phyloP scores from a whole-genome alignment of 2,113 vertebrate species.

The Etheostoma cragini region DNA sequence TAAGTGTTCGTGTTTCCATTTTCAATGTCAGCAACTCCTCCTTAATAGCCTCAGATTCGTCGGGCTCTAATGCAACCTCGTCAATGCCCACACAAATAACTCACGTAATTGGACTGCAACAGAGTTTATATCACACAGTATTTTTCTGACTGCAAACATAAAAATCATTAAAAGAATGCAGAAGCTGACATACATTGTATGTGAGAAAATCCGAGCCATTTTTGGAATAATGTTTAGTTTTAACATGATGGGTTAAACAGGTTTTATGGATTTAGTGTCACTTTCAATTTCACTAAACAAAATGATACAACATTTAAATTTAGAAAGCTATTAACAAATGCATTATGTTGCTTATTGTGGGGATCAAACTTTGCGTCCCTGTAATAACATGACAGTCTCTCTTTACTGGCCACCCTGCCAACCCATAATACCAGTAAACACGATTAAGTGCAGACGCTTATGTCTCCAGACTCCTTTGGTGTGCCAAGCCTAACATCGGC shows the following conservation, averaged over 20 bases:
- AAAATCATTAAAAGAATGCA: neutral
- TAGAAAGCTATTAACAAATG: constrained; percentile 14
- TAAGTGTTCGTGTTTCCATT: neutral
- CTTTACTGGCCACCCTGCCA: constrained; percentile 26
- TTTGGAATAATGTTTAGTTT: neutral
- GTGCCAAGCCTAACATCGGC: constrained; percentile 65
- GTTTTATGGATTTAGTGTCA: neutral
- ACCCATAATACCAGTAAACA: constrained; percentile 59
- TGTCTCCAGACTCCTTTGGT: constrained; percentile 49
- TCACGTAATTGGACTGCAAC: constrained; percentile 1
- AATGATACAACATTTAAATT: neutral
- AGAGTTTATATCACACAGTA: constrained; percentile 1
- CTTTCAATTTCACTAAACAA: neutral
- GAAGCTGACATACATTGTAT: neutral
- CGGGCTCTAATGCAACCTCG: neutral
- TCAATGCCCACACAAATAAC: neutral
- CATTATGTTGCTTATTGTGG: constrained; percentile 7
- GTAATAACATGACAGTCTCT: constrained; percentile 41
- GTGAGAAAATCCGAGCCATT: neutral
- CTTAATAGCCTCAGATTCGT: neutral
- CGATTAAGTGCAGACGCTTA: constrained; percentile 47
- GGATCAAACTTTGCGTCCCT: constrained; percentile 30
- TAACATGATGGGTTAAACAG: neutral
- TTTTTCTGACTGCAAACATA: neutral
- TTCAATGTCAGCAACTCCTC: neutral